Percentiles rank a stretch among this genome's conserved stretches.
These are phyloP conservation scores for Protonemura montana DNA, from an alignment of 2,888 invertebrate genomes.

Conservation along the genomic window DNA sequence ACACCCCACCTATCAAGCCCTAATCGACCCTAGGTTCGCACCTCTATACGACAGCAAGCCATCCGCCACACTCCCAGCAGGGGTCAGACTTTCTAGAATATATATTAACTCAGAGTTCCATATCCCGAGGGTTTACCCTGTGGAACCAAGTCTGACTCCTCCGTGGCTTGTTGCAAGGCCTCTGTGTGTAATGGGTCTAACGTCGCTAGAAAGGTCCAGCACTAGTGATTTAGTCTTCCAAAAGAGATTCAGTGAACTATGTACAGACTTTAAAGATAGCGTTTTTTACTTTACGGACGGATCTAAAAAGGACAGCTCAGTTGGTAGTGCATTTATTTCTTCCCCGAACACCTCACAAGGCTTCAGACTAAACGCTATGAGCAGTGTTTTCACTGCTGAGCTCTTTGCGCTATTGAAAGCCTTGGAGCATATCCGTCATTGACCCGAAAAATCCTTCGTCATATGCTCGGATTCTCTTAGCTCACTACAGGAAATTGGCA, in stretches of 20 bases:
- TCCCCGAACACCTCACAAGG: neutral
- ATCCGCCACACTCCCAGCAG: conserved; percentile 1
- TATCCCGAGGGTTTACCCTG: neutral
- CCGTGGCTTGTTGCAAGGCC: conserved; percentile 18
- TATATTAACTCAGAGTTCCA: neutral
- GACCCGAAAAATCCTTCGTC: neutral
- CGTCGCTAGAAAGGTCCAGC: neutral
- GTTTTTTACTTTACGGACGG: conserved; percentile 17
- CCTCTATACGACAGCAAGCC: conserved; percentile 1
- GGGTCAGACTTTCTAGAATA: neutral
- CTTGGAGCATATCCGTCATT: neutral
- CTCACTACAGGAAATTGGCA: neutral
- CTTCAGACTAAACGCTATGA: neutral
- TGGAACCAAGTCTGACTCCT: conserved; percentile 1
- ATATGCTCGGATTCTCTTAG: conserved; percentile 14
- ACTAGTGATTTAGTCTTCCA: neutral
- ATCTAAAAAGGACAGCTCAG: neutral
- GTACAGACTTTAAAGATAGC: neutral
- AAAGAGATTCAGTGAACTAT: neutral
- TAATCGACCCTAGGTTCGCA: conserved; percentile 1
- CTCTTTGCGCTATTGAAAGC: neutral
- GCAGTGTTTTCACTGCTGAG: conserved; percentile 25
- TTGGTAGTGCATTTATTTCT: conserved; percentile 14
- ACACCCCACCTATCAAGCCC: conserved; percentile 29
- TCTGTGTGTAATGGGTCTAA: neutral